These are phyloP conservation scores for Hirundichthys speculiger DNA, from an alignment of 2,113 vertebrate genomes.

Conservation along the genomic window DNA sequence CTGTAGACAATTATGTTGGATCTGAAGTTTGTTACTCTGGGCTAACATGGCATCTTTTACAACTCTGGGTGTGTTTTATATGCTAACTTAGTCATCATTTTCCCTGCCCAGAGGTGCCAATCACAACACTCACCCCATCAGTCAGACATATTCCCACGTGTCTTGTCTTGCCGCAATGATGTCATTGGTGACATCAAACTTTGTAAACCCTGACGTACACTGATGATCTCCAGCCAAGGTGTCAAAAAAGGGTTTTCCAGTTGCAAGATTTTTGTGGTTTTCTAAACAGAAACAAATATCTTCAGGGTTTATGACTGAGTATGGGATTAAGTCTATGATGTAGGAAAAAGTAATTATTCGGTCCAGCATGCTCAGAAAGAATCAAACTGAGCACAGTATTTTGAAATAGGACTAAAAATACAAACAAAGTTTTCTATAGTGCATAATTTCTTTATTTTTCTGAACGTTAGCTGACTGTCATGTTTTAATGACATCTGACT, in stretches of 20 bases:
- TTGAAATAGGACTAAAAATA: too few species aligned
- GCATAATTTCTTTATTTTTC: too few species aligned
- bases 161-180: constrained; percentile 63
- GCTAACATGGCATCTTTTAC: constrained; percentile 34
- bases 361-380: too few species aligned
- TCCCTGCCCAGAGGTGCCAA: constrained; percentile 63
- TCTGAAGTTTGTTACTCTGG: constrained; percentile 27
- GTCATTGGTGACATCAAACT: constrained; percentile 60
- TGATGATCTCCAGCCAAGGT: constrained; percentile 44
- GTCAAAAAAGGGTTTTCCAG: constrained; percentile 48
- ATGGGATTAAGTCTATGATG: not conserved
- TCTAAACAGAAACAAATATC: constrained; percentile 29
- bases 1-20: not conserved
- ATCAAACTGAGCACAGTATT: too few species aligned
- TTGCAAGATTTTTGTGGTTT: constrained; percentile 10
- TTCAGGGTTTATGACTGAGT: not conserved
- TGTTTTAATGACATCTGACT: not conserved
- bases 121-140: constrained; percentile 49
- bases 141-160: constrained; percentile 43
- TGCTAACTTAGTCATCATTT: constrained; percentile 59
- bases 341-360: too few species aligned
- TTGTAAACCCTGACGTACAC: constrained; percentile 40
- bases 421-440: too few species aligned
- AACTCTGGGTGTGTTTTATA: constrained; percentile 63
- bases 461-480: not conserved